Base-by-base conservation (phyloP, 2,888 invertebrate species). In the Cephus rjabovi region DNA sequence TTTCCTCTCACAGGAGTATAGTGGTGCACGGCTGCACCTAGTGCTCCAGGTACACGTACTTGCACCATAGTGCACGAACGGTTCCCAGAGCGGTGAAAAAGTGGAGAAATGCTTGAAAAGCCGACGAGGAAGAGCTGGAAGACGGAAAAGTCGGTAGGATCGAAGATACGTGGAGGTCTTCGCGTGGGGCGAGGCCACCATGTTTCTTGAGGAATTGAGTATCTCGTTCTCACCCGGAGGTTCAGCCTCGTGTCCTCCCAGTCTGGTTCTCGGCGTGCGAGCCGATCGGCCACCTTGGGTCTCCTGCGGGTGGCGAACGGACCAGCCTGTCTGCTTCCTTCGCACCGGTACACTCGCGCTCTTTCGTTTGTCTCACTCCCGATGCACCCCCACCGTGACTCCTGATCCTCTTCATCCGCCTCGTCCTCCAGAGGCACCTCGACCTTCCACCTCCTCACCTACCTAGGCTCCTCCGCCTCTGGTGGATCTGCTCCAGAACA, bases 141-240 rank as follows among this genome's bases (percentile, higher is more conserved):
- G 56, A 56, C 9, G 56, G 56, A 56, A 56, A 56, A 56, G 23
- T 56, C 23, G 56, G 23, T 9, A 56, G 56, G 1, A 6, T 23
- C 56, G 23, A 56, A 56, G 56, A 56, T 23, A 56, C 56, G 56
- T 89, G 90, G 90, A 90, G 90, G 90, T 89, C 88, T 90, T 90
- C 90, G 90, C 90, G 90, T 90, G 90, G 90, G 90, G 90, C 90
- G 90, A 90, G 90, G 90, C 90, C 90, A 90, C 90, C 90, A 89
- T 90, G 90, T 90, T 90, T 84, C 88, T 87, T 83, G 81, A 77
- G 76, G 81, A 77, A 34, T 34, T 34, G 71, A 31, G 3, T 80
- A 74, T 74, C 73, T 76, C 79, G 71, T 76, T 79, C 69, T 12
- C 77, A 56, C 79, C 83, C 34, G 75, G 69, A 34, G 76, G 31